Base-by-base conservation (phyloP, 2,888 invertebrate genomes). In the Graphium colonna region DNA sequence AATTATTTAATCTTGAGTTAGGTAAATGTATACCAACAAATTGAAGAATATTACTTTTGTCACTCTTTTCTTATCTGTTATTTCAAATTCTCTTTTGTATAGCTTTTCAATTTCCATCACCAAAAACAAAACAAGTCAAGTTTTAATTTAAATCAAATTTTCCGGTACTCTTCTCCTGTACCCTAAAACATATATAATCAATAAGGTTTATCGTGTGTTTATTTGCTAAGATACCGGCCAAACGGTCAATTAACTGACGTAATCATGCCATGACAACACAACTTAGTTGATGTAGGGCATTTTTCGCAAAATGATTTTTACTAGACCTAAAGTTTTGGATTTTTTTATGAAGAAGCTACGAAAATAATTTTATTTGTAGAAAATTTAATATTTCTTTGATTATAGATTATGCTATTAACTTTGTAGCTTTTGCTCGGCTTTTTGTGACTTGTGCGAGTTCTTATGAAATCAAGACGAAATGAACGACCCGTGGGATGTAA, bases 401-500 rank as follows among this genome's bases (percentile, higher is more conserved):
- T 15, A 2, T 39, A 7, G 10, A 5, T 31, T 5, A 7, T 31
- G 12, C 36, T 36, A 31, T 31, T 9, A 12, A 13, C n/a, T 36
- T 36, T 36, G n/a, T 1, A 12, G 36, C 36, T 3, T 12, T 36
- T 36, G 12, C 13, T n/a, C n/a, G 9, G n/a, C 36, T 36, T 12
- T n/a, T 12, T n/a, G 13, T 13, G 13, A 36, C 3, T 36, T 12
- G 4, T 36, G n/a, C 36, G 36, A 33, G 36, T n/a, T 36, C 4
- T 36, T 3, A 36, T 42, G 18, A n/a, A n/a, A 53, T 45, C 47
- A 21, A 36, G 51, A 41, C 66, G 73, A 63, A 48, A 90, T 90
- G 90, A 78, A 89, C 64, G 88, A 88, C 62, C 86, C 87, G 67
- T 89, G 87, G 87, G 82, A 86, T 57, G 89, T 88, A 10, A 89